Base-by-base conservation (phyloP, 2,888 invertebrate genomes). In the Watsonalla binaria region DNA sequence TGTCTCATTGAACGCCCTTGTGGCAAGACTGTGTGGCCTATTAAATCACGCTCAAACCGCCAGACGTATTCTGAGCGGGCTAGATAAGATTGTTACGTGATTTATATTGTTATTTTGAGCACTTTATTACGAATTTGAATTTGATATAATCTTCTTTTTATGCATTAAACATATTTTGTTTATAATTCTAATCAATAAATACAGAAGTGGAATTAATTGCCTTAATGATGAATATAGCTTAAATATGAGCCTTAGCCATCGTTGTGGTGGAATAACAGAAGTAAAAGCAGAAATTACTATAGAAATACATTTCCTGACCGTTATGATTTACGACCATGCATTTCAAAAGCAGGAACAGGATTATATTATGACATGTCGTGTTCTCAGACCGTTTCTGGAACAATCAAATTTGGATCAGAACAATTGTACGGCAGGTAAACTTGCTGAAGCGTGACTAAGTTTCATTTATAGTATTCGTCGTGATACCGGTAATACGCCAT, bases 361-460 rank as follows among this genome's bases (percentile, higher is more conserved):
- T 42, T 42, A 42, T 46, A 42, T 42, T 42, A 14, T 46, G 49
- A 37, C 15, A 49, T 14, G 14, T 49, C 49, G 37, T 49, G 49
- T 49, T 49, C 49, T 37, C 49, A 15, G 15, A 15, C 37, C 39
- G 37, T 49, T 49, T 49, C 37, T 14, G 37, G 49, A 37, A 37
- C 49, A 49, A 49, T 49, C 37, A 49, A 39, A 37, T 15, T 49
- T 49, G 37, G 49, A 49, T 49, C 49, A 37, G 11, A 33, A 9
- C 14, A 15, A 49, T 49, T 15, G 15, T 39, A 5, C 6, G 9
- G 39, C 37, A 15, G 13, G 37, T 14, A n/a, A 15, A 6, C 15
- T 35, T 13, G 37, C 15, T 8, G 11, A 49, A 9, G 49, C 49
- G 49, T 49, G 49, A 49, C 49, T 9, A 39, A 15, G 14, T 2